Conservation (phyloP, 1,140 invertebrate species). For the Saxidomus purpurata region DNA sequence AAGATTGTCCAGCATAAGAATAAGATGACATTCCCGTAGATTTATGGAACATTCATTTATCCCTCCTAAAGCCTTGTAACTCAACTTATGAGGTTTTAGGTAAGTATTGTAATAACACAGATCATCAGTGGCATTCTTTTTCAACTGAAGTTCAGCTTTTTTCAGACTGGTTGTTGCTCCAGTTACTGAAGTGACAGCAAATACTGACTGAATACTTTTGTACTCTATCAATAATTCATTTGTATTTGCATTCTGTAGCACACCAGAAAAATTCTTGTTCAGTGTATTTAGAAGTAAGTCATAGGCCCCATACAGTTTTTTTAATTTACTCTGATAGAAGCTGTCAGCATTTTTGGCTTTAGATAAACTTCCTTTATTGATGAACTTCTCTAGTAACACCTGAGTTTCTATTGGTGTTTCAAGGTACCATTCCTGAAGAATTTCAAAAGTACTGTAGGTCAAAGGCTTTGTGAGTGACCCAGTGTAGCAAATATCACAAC, state of each 20-base stretch:
- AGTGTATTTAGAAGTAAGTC: neutral
- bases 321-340: neutral
- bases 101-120: conserved; percentile 37
- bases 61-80: neutral
- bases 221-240: conserved; percentile 34
- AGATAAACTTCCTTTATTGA: neutral
- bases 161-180: conserved; percentile 30
- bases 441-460: neutral
- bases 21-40: neutral
- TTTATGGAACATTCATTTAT: neutral
- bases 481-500: too few species aligned
- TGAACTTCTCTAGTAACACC: conserved; percentile 12
- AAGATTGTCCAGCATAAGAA: conserved; percentile 29
- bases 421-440: neutral
- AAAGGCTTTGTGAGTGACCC: neutral
- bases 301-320: neutral
- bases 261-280: conserved; percentile 28
- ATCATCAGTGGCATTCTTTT: conserved; percentile 10
- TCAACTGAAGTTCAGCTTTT: conserved; percentile 9
- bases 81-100: neutral
- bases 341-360: neutral
- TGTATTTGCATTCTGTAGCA: conserved; percentile 33
- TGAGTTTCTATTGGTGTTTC: neutral
- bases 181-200: conserved; percentile 17
- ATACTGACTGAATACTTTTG: conserved; percentile 8